Percentiles rank a stretch among this genome's conserved stretches.
phyloP scores from a whole-genome alignment of 2,888 invertebrate genomes.

The Strigamia maritima region DNA sequence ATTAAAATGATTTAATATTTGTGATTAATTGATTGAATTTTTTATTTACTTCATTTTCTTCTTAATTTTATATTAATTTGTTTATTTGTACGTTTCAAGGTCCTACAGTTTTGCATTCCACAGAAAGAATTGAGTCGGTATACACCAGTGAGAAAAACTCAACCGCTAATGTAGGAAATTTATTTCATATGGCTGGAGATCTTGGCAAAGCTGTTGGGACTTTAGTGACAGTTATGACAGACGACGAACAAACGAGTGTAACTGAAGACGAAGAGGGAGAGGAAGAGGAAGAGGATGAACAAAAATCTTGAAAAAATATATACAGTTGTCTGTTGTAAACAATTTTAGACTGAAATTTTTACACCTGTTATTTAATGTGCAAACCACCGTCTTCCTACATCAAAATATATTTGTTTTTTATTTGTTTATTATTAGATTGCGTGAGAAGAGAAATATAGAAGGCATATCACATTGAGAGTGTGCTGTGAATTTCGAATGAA shows the following conservation, averaged over 20 bases:
- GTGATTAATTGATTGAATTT: background rate
- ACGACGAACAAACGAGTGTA: constrained; percentile 59
- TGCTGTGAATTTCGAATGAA: background rate
- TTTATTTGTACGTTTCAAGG: constrained; percentile 38
- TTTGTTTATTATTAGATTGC: background rate
- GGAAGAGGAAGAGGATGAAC: background rate
- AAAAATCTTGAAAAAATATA: background rate
- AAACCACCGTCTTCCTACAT: constrained; percentile 19
- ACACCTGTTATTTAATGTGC: constrained; percentile 18
- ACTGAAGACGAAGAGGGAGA: constrained; percentile 9
- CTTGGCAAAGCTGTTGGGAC: constrained; percentile 82
- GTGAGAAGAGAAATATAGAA: background rate
- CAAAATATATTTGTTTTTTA: background rate
- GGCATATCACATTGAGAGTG: background rate
- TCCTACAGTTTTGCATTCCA: constrained; percentile 20
- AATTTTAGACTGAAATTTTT: constrained; percentile 13
- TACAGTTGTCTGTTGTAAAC: constrained; percentile 11
- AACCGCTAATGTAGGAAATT: constrained; percentile 61
- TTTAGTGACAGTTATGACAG: constrained; percentile 83
- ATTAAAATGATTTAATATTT: constrained; percentile 1
- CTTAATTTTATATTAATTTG: constrained; percentile 41
- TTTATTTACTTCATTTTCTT: background rate
- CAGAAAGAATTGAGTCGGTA: constrained; percentile 39
- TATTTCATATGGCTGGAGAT: constrained; percentile 83
- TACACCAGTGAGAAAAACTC: constrained; percentile 44